These are phyloP conservation scores for Pachyramphus minor DNA, from an alignment of 2,113 vertebrate genomes.

Conservation along the genomic window DNA sequence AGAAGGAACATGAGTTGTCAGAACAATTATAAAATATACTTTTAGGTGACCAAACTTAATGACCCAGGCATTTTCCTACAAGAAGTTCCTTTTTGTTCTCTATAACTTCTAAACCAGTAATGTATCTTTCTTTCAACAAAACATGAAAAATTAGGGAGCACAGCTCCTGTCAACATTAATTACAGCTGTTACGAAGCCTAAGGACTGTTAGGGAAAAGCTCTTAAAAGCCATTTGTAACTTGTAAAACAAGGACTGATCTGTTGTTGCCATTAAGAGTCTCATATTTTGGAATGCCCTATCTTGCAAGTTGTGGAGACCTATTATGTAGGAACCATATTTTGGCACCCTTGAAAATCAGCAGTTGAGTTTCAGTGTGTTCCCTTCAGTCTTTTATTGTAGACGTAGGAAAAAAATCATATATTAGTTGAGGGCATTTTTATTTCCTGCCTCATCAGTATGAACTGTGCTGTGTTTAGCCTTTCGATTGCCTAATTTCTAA, in stretches of 20 bases:
- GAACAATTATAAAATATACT: background rate
- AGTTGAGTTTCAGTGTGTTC: background rate
- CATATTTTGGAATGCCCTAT: background rate
- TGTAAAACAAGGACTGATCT: slow-evolving; percentile 4
- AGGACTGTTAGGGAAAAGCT: background rate
- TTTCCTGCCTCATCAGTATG: background rate
- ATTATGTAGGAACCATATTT: background rate
- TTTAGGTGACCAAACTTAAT: background rate
- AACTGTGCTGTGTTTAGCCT: background rate
- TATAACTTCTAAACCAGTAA: background rate
- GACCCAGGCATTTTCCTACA: background rate
- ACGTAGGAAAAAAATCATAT: background rate
- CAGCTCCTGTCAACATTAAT: background rate
- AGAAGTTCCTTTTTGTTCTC: background rate
- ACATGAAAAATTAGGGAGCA: background rate
- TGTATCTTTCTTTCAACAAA: background rate
- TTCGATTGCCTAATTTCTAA: background rate
- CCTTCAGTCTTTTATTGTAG: background rate
- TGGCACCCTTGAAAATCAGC: background rate
- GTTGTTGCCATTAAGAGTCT: background rate
- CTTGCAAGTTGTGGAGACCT: background rate
- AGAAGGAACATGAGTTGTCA: background rate
- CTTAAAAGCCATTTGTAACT: background rate
- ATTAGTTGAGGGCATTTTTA: background rate
- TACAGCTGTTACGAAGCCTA: background rate